These are phyloP conservation scores for Gouania willdenowi DNA, from an alignment of 2,797 vertebrate species.

Conservation along the genomic window DNA sequence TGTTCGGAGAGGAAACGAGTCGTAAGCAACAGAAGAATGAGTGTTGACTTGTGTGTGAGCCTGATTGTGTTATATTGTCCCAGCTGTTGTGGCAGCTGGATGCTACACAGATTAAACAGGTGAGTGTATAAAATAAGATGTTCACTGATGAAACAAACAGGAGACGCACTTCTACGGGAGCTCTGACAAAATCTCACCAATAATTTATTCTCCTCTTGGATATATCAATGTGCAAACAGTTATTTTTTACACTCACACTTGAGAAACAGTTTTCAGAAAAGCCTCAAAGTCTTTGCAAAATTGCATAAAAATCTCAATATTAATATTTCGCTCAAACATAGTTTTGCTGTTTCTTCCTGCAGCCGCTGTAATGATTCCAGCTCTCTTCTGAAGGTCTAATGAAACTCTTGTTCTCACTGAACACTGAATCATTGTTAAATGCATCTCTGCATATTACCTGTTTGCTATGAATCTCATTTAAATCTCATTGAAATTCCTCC, in stretches of 20 bases:
- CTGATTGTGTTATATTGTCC: conserved; percentile 46
- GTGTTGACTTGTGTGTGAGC: conserved; percentile 27
- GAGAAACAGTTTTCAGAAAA: too few species aligned
- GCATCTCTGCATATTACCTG: conserved; percentile 70
- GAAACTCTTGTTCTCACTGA: conserved; percentile 55
- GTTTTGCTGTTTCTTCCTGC: conserved; percentile 7
- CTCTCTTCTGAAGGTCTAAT: conserved; percentile 52
- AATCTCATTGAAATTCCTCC: conserved; percentile 67
- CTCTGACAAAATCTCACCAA: too few species aligned
- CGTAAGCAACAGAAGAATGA: conserved; percentile 24
- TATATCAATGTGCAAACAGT: too few species aligned
- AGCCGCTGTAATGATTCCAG: conserved; percentile 41
- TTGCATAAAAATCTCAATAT: too few species aligned
- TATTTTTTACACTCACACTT: too few species aligned
- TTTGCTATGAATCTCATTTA: conserved; percentile 71
- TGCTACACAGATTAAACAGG: conserved; percentile 42
- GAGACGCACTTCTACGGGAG: too few species aligned
- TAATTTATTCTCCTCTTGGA: too few species aligned
- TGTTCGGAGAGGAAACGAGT: too few species aligned
- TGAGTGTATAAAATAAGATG: conserved; percentile 26
- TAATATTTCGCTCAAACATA: too few species aligned
- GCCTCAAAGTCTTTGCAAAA: too few species aligned
- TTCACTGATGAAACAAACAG: conserved; percentile 15
- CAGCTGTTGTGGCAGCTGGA: conserved; percentile 61
- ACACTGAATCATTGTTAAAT: conserved; percentile 68